Conservation (phyloP, 2,888 invertebrate genomes). For the Lasioglossum lativentre region DNA sequence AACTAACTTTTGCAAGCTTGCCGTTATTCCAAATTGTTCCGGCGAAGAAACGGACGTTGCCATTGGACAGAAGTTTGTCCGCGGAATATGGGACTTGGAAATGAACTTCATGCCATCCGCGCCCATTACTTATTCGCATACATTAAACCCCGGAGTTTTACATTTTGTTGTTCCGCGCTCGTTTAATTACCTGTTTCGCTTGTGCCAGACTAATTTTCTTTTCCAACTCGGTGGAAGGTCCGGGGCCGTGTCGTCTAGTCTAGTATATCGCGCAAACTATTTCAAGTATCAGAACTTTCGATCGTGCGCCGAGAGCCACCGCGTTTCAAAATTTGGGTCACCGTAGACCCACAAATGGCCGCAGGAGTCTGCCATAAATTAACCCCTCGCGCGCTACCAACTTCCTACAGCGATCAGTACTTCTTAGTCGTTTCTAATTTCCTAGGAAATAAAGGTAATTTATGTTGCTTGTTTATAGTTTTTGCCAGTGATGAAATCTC, state of each 20-base stretch:
- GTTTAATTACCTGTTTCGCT: slow-evolving; percentile 9
- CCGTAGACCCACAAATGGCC: slow-evolving; percentile 22
- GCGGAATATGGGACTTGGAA: slow-evolving; percentile 41
- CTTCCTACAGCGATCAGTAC: neutral
- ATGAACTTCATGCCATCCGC: slow-evolving; percentile 38
- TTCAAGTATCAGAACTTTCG: slow-evolving; percentile 4
- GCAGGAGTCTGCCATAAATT: neutral
- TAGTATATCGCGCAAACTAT: neutral
- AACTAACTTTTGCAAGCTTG: slow-evolving; percentile 50
- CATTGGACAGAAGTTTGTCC: slow-evolving; percentile 43
- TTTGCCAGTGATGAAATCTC: neutral
- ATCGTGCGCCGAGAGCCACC: neutral
- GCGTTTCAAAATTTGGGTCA: neutral
- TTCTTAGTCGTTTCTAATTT: neutral
- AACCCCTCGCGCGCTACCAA: neutral
- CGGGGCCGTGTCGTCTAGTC: neutral
- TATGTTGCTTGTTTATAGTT: no score
- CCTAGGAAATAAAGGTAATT: no score
- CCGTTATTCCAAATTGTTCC: slow-evolving; percentile 49
- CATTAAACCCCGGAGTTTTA: slow-evolving; percentile 12
- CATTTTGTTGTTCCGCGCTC: neutral
- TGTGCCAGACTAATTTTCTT: slow-evolving; percentile 6
- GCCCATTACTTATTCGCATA: slow-evolving; percentile 23
- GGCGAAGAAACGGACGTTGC: slow-evolving; percentile 42
- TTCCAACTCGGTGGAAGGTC: neutral